phyloP scores from a whole-genome alignment of 2,888 invertebrate species.

The Ormyrus rosae region DNA sequence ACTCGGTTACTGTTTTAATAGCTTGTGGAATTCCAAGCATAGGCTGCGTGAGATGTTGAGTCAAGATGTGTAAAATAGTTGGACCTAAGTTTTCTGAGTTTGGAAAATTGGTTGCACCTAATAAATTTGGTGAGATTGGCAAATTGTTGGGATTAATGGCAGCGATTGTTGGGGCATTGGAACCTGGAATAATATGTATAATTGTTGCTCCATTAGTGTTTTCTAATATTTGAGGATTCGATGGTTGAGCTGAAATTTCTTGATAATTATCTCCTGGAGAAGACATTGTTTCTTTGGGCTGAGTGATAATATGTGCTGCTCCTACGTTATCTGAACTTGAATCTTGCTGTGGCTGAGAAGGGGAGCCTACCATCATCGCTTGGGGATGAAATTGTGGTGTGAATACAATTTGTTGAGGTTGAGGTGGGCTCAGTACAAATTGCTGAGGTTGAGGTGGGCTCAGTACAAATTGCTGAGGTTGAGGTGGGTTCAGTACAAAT shows the following conservation, averaged over 20 bases:
- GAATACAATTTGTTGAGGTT: neutral
- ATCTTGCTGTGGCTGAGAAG: neutral
- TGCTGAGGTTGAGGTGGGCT: neutral
- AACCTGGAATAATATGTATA: neutral
- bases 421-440: neutral
- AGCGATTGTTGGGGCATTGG: neutral
- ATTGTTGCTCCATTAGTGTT: neutral
- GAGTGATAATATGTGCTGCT: conserved; percentile 33
- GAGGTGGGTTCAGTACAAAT: neutral
- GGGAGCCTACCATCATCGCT: neutral
- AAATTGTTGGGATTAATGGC: conserved; percentile 2
- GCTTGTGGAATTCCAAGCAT: conserved; percentile 48
- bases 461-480: conserved; percentile 2
- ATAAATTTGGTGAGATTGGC: neutral
- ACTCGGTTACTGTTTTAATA: conserved; percentile 25
- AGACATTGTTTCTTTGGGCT: conserved; percentile 35
- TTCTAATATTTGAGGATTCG: too few species aligned
- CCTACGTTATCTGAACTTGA: conserved; percentile 1
- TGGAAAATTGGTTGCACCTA: neutral
- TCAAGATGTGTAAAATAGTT: conserved; percentile 25
- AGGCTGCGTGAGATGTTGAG: conserved; percentile 26
- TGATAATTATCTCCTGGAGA: too few species aligned
- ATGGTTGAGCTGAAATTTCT: too few species aligned
- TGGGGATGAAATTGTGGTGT: neutral
- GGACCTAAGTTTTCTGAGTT: conserved; percentile 6